Evolutionary conservation across 2,113 vertebrate species (phyloP).

Genomic region (Oplegnathus fasciatus): DNA sequence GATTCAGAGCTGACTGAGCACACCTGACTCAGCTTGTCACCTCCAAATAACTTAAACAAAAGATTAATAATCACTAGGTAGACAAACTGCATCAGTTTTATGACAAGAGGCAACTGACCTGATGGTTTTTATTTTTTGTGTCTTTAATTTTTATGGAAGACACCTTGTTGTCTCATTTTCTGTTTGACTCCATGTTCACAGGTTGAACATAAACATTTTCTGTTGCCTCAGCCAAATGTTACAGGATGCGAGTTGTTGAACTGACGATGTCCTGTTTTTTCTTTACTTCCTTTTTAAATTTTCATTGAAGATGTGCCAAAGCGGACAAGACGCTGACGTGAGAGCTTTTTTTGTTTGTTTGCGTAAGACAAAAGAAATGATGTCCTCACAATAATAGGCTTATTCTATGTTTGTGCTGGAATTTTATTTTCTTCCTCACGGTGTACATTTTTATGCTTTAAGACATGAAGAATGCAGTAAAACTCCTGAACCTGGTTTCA

Average conservation of each 20-base stretch:
- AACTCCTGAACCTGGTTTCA: not conserved
- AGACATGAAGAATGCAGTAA: not conserved
- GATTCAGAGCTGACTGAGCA: not conserved
- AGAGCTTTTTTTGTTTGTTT: slow-evolving; percentile 14
- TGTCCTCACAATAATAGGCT: not conserved
- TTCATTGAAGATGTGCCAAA: slow-evolving; percentile 67
- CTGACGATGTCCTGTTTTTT: slow-evolving; percentile 37
- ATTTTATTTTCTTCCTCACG: not conserved
- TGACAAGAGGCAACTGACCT: not conserved
- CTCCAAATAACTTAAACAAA: not conserved
- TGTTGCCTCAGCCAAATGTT: slow-evolving; percentile 51
- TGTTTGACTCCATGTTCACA: slow-evolving; percentile 17
- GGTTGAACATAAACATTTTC: slow-evolving; percentile 47
- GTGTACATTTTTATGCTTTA: not conserved
- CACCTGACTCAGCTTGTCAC: not conserved
- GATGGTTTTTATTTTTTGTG: not conserved
- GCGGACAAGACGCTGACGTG: not conserved
- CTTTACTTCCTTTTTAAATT: slow-evolving; percentile 16
- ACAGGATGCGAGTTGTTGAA: slow-evolving; percentile 37
- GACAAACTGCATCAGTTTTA: slow-evolving; percentile 7
- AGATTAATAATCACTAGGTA: not conserved
- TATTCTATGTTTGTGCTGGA: not conserved
- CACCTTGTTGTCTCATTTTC: not conserved
- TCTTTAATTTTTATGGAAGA: slow-evolving; percentile 5
- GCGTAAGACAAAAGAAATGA: slow-evolving; percentile 17